Evolutionary conservation across 1,140 invertebrate species (phyloP).

Genomic region (Brachionus paranguensis): DNA sequence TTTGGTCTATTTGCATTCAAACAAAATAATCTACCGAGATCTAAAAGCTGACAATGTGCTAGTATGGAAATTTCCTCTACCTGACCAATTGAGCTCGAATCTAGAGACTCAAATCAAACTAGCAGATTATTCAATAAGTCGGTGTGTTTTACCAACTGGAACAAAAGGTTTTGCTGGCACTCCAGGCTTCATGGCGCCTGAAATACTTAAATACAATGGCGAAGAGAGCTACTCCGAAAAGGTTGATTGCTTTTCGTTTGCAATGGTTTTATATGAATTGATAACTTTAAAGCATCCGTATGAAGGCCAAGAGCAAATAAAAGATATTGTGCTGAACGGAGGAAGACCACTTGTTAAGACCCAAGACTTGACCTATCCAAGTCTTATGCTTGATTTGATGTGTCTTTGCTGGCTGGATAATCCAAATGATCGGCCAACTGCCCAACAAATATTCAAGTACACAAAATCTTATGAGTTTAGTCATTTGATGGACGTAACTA

Average conservation of each 20-base stretch:
- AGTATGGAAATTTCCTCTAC: conserved; percentile 82
- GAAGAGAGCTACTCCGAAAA: conserved; percentile 98
- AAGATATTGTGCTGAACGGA: conserved; percentile 89
- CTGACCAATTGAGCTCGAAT: conserved; percentile 58
- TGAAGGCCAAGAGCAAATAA: conserved; percentile 82
- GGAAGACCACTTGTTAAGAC: conserved; percentile 69
- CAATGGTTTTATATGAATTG: conserved; percentile 97
- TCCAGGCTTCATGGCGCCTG: conserved; percentile 92
- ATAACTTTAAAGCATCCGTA: conserved; percentile 87
- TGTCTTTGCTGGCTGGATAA: conserved; percentile 86
- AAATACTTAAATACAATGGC: conserved; percentile 94
- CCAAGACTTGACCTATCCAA: conserved; percentile 68
- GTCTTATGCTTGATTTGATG: conserved; percentile 87
- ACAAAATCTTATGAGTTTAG: conserved; percentile 13
- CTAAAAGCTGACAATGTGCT: conserved; percentile 96
- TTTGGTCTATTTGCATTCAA: conserved; percentile 87
- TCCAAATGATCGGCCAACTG: conserved; percentile 76
- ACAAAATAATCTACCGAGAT: conserved; percentile 87
- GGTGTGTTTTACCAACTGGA: conserved; percentile 76
- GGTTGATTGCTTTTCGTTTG: conserved; percentile 94
- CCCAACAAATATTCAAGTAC: conserved; percentile 68
- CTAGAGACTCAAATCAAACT: conserved; percentile 67
- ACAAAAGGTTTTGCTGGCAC: conserved; percentile 89
- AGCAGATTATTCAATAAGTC: conserved; percentile 90
- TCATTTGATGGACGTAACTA: conserved; percentile 33